Evolutionary conservation across 1,140 invertebrate genomes (phyloP).

Genomic region (Zophobas morio): DNA sequence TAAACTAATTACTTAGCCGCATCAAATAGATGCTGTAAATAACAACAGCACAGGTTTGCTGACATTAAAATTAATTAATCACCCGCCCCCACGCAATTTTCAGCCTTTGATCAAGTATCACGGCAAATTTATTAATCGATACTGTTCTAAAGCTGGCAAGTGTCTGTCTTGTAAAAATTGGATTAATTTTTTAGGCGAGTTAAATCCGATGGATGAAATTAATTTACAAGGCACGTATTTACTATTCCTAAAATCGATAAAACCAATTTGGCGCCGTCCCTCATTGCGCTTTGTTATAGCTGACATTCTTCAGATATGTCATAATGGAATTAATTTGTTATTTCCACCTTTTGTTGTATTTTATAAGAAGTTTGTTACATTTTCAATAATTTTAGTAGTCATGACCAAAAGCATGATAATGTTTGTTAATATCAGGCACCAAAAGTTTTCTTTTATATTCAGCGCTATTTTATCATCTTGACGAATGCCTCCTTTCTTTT

Average conservation of each 20-base stretch:
- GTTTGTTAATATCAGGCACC: too few relatives aligned
- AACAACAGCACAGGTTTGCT: conserved; percentile 32
- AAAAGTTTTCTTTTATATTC: too few relatives aligned
- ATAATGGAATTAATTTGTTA: conserved; percentile 18
- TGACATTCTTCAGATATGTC: not conserved
- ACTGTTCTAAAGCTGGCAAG: not conserved
- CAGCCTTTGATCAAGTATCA: not conserved
- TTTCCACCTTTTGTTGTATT: not conserved
- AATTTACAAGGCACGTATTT: conserved; percentile 17
- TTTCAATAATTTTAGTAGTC: too few relatives aligned
- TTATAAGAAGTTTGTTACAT: too few relatives aligned
- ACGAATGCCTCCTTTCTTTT: too few relatives aligned
- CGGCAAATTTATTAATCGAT: conserved; percentile 6
- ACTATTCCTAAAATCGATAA: conserved; percentile 17
- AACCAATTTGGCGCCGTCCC: conserved; percentile 16
- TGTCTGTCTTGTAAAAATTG: not conserved
- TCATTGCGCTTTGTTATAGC: conserved; percentile 11
- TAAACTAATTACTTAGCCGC: conserved; percentile 33
- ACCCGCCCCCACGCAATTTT: conserved; percentile 10
- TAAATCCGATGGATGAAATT: conserved; percentile 7
- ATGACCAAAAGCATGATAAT: too few relatives aligned
- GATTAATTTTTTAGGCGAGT: not conserved
- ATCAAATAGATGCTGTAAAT: conserved; percentile 31
- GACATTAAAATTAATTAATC: conserved; percentile 29
- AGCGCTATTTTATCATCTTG: too few relatives aligned